Evolutionary conservation across 2,113 vertebrate species (phyloP), one percentile per base, ranked within the genome.

Genomic region (Neolamprologus longior): DNA sequence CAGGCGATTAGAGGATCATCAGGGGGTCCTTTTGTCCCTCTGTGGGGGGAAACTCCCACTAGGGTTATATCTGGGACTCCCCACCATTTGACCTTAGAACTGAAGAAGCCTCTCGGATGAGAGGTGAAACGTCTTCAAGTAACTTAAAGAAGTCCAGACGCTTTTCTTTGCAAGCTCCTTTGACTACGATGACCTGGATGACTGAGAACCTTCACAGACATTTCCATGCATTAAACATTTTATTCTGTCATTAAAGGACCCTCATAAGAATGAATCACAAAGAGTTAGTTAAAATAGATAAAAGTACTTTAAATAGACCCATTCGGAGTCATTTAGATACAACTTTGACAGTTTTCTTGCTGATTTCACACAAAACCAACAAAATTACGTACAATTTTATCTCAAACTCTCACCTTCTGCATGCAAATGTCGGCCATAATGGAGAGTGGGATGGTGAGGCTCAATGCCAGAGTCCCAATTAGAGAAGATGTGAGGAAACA

Each of bases 401-500:
- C 73, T 80, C 8, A 87, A 50, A 85, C 55, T 57, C 45, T 33
- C 37, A 99, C 98, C 97, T 99, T 99, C 89, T 98, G 97, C 97
- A 98, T 97, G 95, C 97, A 99, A 91, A 99, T 99, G 89, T 99
- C 98, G 3, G 98, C 98, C 94, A 99, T 96, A 88, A 99, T 98
- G 88, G 98, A 98, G n/a, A 99, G 97, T 82, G 98, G 98, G 95
- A 99, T 98, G 50, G 98, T 99, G 95, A 99, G 98, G 95, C 98
- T 99, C 88, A 99, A 84, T 19, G 98, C 98, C 94, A 99, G 96
- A 57, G 98, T 99, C 91, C 98, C 98, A 55, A 99, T 98, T 84
- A 99, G 94, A 81, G 98, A 99, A 54, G 98, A 99, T 82, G 98
- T 99, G 95, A 99, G 98, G 95, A 99, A 99, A 92, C 98, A 99